Base-by-base conservation (phyloP, 2,797 vertebrate species). In the Anisognathus igniventris region DNA sequence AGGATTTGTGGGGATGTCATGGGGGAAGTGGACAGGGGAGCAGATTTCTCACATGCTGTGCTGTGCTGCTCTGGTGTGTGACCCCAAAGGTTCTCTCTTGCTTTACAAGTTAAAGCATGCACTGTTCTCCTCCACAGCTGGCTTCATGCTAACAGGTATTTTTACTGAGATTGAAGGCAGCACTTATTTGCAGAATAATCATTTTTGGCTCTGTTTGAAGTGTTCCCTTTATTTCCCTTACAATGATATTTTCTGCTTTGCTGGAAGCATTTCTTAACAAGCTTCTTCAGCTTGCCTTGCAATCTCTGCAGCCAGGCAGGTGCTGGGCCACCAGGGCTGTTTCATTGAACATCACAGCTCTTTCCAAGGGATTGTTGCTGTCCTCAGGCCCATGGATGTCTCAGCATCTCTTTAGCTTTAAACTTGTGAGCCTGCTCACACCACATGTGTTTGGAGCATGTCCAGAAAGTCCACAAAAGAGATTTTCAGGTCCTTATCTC, bases 171-270 rank as follows among this genome's bases (percentile, higher is more conserved):
- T 1, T 48, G 68, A 68, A 89, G 31, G 31, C 75, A 92, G 65
- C 18, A 23, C 24, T 91, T 94, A 93, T 62, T 93, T 91, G 91
- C 92, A 94, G 91, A 95, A 91, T 86, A 95, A 93, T 94, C 54
- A 93, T 85, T 95, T 93, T 67, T 91, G 58, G 22, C 39, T 88
- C 48, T 0, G 12, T 91, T 95, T 96, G 90, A 92, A 78, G 89
- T 70, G 48, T 50, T 89, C 20, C 6, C 8, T 30, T 66, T 94
- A 77, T 75, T 6, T 3, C 73, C 40, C 51, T 95, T 68, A 35
- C 61, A 68, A 75, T 39, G 39, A 77, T 83, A 83, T 96, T 93
- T 88, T 90, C 86, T 90, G 45, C 70, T 95, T 94, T 91, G 72
- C 94, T 92, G 78, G 73, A 87, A 95, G 94, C 67, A 12, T 93